These are phyloP conservation scores for Mylabris sibirica DNA, from an alignment of 2,888 invertebrate genomes.

Conservation along the genomic window DNA sequence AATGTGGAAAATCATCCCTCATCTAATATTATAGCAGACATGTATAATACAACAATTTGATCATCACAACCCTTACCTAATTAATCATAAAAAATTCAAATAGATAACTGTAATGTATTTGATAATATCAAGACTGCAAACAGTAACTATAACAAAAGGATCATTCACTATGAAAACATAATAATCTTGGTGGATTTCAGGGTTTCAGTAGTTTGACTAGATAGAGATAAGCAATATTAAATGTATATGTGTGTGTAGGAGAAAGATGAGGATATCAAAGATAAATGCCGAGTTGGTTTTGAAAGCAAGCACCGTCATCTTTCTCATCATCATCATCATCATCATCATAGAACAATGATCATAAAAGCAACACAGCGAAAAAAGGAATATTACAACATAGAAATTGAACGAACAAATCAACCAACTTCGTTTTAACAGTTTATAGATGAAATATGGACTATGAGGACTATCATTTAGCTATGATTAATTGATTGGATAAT, in stretches of 20 bases:
- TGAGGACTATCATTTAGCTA: constrained; percentile 40
- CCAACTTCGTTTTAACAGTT: constrained; percentile 39
- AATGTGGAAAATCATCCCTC: neutral
- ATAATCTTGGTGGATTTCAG: constrained; percentile 7
- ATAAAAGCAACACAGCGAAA: neutral
- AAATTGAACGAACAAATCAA: constrained; percentile 4
- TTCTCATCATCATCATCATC: neutral
- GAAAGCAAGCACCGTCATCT: neutral
- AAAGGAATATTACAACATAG: neutral
- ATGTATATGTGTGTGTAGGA: neutral
- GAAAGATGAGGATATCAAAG: neutral
- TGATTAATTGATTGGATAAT: constrained; percentile 47
- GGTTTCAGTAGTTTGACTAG: neutral
- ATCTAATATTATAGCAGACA: neutral
- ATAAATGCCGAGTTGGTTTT: constrained; percentile 9
- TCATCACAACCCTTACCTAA: neutral
- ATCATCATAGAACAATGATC: constrained; percentile 1
- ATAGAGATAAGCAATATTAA: neutral
- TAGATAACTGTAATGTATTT: neutral
- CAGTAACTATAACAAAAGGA: neutral
- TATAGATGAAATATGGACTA: constrained; percentile 43
- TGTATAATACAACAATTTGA: neutral
- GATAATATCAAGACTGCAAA: neutral
- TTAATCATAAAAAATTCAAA: constrained; percentile 5
- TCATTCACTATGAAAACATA: neutral